A percentile compares a stretch with the other conserved stretches of the same genome.
Evolutionary conservation across 2,113 vertebrate species (phyloP).

Genomic region (Microcebus griseorufus): DNA sequence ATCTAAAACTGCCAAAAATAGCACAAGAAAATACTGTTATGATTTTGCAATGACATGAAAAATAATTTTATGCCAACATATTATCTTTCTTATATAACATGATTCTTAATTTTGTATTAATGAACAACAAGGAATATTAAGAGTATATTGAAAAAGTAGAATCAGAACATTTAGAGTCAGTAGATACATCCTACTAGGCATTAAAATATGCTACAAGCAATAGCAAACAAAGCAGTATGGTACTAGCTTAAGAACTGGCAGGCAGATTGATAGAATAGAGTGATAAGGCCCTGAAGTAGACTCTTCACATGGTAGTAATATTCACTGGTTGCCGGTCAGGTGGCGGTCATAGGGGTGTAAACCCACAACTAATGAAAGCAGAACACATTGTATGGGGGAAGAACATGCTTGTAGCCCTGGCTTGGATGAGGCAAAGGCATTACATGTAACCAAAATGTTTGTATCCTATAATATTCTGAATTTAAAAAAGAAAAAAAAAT

Average conservation of each 20-base stretch:
- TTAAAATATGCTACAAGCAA: background rate
- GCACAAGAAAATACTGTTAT: background rate
- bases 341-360: too few relatives aligned
- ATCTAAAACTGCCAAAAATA: background rate
- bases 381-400: too few relatives aligned
- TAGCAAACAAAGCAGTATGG: background rate
- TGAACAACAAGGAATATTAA: background rate
- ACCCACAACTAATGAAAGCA: too few relatives aligned
- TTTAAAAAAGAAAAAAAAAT: too few relatives aligned
- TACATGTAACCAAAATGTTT: too few relatives aligned
- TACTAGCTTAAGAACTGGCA: background rate
- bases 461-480: too few relatives aligned
- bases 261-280: background rate
- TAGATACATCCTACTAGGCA: background rate
- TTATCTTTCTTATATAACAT: background rate
- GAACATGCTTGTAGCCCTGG: too few relatives aligned
- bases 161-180: background rate
- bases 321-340: too few relatives aligned
- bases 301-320: background rate
- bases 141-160: background rate
- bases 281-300: background rate
- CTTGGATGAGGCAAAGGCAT: too few relatives aligned
- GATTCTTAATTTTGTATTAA: background rate
- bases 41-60: background rate
- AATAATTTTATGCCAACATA: background rate